Evolutionary conservation across 1,140 invertebrate species (phyloP), one percentile per base, ranked within the genome.

Genomic region (Scylla paramamosain): DNA sequence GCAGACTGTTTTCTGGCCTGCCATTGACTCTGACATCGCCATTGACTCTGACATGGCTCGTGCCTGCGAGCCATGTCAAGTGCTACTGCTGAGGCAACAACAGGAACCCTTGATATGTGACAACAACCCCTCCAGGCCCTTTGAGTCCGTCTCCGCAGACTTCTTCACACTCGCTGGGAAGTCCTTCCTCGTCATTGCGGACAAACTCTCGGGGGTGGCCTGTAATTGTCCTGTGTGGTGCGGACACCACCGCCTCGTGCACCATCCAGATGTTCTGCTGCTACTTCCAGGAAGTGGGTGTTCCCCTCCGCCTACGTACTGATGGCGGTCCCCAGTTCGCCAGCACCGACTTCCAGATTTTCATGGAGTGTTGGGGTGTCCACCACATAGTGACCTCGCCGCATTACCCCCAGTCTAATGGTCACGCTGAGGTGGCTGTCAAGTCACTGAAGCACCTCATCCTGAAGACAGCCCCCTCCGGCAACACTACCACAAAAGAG

Each of bases 321-420:
- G n/a, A n/a, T n/a, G n/a, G n/a, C n/a, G 95, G 94, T 2, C 94
- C 94, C 0, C 87, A 92, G 39, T 96, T 95, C 77, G n/a, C 14
- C 29, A 89, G 92, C n/a, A 87, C 12, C 12, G 67, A 77, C 67
- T n/a, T n/a, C n/a, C n/a, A n/a, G n/a, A n/a, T n/a, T n/a, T n/a
- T n/a, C n/a, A n/a, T n/a, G n/a, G n/a, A 93, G 10, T 20, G 90
- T n/a, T 96, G 95, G 95, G 95, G 95, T n/a, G n/a, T n/a, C n/a
- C n/a, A n/a, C n/a, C n/a, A n/a, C n/a, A n/a, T n/a, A n/a, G n/a
- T n/a, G n/a, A n/a, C n/a, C n/a, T n/a, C n/a, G n/a, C n/a, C n/a
- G n/a, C n/a, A n/a, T n/a, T n/a, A n/a, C n/a, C n/a, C n/a, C n/a
- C n/a, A n/a, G n/a, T n/a, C n/a, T n/a, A n/a, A n/a, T n/a, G n/a